Percentiles rank a stretch among this genome's conserved stretches.
phyloP scores from a whole-genome alignment of 2,888 invertebrate genomes.

The Empis livida region DNA sequence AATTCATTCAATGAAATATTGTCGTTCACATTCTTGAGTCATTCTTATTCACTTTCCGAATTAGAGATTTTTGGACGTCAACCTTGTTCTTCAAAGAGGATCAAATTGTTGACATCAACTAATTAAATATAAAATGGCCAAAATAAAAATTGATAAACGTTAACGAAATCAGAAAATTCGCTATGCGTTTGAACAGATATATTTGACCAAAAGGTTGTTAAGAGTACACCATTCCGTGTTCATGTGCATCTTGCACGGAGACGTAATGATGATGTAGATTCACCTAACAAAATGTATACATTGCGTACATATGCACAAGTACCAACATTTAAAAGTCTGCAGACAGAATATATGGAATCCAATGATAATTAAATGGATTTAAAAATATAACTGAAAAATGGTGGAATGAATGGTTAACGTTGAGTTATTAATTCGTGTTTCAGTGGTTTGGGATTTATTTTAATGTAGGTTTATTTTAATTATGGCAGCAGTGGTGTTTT shows the following conservation, averaged over 20 bases:
- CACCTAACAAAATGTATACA: constrained; percentile 94
- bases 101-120: constrained; percentile 1
- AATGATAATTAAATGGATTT: constrained; percentile 57
- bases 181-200: constrained; percentile 94
- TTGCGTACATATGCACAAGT: constrained; percentile 95
- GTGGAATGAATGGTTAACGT: too few relatives aligned
- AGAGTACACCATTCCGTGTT: constrained; percentile 96
- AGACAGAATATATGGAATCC: constrained; percentile 87
- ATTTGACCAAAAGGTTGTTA: constrained; percentile 94
- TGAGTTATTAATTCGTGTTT: too few relatives aligned
- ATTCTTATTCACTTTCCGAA: constrained; percentile 16
- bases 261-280: constrained; percentile 99
- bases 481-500: too few relatives aligned
- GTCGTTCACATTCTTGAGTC: too few relatives aligned
- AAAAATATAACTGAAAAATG: neutral
- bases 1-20: too few relatives aligned
- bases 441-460: too few relatives aligned
- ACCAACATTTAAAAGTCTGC: constrained; percentile 82
- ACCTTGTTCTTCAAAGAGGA: constrained; percentile 33
- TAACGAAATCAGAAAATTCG: constrained; percentile 93
- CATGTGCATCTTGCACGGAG: constrained; percentile 92
- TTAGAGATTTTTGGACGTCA: constrained; percentile 33
- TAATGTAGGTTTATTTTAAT: too few relatives aligned
- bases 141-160: constrained; percentile 80
- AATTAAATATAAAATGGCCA: constrained; percentile 50